Percentiles rank a stretch among this genome's conserved stretches.
Evolutionary conservation across 2,113 vertebrate genomes (phyloP).

Genomic region (Corythaeola cristata): DNA sequence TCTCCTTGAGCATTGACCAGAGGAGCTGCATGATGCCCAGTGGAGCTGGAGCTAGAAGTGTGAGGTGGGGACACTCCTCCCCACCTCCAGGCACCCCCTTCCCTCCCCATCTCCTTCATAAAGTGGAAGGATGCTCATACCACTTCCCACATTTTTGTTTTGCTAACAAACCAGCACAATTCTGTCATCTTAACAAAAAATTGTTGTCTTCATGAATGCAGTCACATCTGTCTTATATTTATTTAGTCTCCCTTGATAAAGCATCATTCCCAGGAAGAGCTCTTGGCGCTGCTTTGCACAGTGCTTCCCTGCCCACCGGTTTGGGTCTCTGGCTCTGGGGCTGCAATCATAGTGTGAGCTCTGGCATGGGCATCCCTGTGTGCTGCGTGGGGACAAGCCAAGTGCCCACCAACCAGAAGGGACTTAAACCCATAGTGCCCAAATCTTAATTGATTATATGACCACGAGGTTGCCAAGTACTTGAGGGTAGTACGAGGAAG

Average conservation of each 20-base stretch:
- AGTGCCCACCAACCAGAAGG: background rate
- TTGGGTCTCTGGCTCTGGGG: background rate
- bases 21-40: background rate
- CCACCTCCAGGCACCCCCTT: background rate
- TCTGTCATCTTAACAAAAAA: background rate
- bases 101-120: background rate
- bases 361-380: accelerated
- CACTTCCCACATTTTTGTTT: background rate
- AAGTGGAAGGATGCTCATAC: background rate
- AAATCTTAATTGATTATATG: background rate
- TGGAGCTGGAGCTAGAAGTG: background rate
- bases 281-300: background rate
- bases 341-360: background rate
- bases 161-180: conserved; percentile 9
- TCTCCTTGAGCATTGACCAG: background rate
- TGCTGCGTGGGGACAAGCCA: background rate
- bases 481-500: background rate
- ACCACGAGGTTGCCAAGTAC: background rate
- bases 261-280: background rate
- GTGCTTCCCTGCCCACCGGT: background rate
- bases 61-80: background rate
- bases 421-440: background rate
- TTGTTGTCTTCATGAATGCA: background rate
- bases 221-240: background rate
- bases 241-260: background rate